Evolutionary conservation across 1,140 invertebrate species (phyloP), one percentile per base, ranked within the genome.

Genomic region (Heliconius hewitsoni): DNA sequence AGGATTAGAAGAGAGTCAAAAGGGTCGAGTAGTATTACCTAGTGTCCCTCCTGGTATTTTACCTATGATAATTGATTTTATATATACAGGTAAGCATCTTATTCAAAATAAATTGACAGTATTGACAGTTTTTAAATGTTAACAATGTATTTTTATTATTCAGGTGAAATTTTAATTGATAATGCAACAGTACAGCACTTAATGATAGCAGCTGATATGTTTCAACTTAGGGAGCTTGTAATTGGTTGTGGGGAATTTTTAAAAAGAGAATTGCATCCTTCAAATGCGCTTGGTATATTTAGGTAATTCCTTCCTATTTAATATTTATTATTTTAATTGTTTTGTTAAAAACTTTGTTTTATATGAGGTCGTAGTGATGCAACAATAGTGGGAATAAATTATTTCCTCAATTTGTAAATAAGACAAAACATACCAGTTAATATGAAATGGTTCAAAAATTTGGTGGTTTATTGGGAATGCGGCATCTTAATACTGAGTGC

Each of bases 211-310:
- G 98, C 98, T 70, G 98, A 99, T 90, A 99, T 99, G 98, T 94
- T 99, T 73, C 97, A 99, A 93, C 91, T 98, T 30, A 96, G 96
- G 81, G 97, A 98, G 94, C 96, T 99, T 52, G 97, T 99, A 39
- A 95, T 96, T 81, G 97, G 97, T 16, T 99, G 98, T 93, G 97
- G 98, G 83, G 96, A 97, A 83, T 99, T 98, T 95, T 95, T 99
- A 70, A 97, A 97, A 87, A 96, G 97, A 84, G 98, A 99, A 95
- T 94, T 99, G 60, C 97, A 98, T 95, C 96, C 97, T 77, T 96
- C 97, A 71, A 99, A 99, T 96, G 98, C 97, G 46, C 96, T 99
- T 88, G 98, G 98, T 87, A 98, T 98, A 94, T 97, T 97, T 89
- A 96, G 97, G 97, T 97, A 93, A 90, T 37, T 34, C 18, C 75